Percentiles rank a stretch among this genome's conserved stretches.
phyloP scores from a whole-genome alignment of 2,888 invertebrate genomes.

The Globia sparganii region DNA sequence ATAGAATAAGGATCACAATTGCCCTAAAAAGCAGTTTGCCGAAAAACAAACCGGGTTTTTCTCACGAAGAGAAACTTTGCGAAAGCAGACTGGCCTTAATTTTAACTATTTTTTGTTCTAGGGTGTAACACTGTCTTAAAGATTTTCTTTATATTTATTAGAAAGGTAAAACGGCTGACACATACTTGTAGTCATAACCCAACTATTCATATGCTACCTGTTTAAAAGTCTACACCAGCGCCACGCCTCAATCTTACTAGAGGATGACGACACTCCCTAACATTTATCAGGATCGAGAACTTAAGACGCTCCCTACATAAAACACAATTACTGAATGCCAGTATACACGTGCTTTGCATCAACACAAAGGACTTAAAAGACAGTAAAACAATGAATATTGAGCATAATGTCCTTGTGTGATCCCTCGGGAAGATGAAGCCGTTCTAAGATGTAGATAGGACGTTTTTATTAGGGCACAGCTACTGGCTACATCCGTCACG shows the following conservation, averaged over 20 bases:
- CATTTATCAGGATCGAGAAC: conserved; percentile 57
- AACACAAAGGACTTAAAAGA: conserved; percentile 53
- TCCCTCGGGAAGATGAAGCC: conserved; percentile 38
- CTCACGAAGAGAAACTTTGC: neutral
- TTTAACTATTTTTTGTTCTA: neutral
- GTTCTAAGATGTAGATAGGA: conserved; percentile 59
- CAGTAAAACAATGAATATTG: conserved; percentile 25
- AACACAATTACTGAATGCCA: conserved; percentile 56
- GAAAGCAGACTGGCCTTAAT: neutral
- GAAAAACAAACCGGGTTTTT: conserved; percentile 25
- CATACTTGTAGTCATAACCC: neutral
- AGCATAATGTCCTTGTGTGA: conserved; percentile 5
- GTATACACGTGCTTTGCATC: conserved; percentile 59
- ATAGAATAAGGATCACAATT: conserved; percentile 6
- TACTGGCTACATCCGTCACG: conserved; percentile 54
- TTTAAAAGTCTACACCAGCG: conserved; percentile 46
- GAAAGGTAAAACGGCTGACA: neutral
- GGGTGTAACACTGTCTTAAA: neutral
- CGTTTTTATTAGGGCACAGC: conserved; percentile 55
- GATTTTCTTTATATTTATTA: neutral
- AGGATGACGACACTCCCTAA: conserved; percentile 41
- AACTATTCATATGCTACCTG: conserved; percentile 27
- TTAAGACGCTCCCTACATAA: conserved; percentile 45
- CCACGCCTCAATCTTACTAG: conserved; percentile 54
- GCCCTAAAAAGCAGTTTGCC: neutral